A percentile compares a stretch with the other conserved stretches of the same genome.
Evolutionary conservation across 2,888 invertebrate genomes (phyloP).

Genomic region (Anoplius nigerrimus): DNA sequence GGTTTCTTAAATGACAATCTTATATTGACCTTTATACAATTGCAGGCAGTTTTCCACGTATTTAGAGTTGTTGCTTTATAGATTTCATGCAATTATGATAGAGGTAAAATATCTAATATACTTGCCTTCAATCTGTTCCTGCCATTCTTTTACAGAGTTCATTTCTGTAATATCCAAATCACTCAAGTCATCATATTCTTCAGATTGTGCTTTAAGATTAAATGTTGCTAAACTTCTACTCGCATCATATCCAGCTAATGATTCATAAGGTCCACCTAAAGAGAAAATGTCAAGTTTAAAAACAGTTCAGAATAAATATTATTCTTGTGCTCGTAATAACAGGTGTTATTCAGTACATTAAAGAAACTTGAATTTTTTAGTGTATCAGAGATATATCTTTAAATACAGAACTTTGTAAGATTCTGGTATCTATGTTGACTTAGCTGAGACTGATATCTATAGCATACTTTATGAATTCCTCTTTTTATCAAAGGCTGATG

Average conservation of each 20-base stretch:
- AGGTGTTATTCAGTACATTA: neutral
- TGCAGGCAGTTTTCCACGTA: neutral
- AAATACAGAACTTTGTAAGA: no score
- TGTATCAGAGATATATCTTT: neutral
- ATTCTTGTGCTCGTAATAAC: no score
- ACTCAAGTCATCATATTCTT: conserved; percentile 95
- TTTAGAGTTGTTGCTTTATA: neutral
- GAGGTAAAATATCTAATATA: no score
- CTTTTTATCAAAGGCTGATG: no score
- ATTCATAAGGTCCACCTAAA: conserved; percentile 93
- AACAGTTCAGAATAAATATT: no score
- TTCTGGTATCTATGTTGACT: no score
- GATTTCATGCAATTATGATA: neutral
- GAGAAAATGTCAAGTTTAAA: conserved; percentile 22
- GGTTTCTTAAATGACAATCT: neutral
- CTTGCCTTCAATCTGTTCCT: conserved; percentile 94
- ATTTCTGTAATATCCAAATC: conserved; percentile 95
- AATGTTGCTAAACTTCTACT: conserved; percentile 96
- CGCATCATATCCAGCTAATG: conserved; percentile 96
- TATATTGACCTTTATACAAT: neutral
- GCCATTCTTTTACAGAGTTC: conserved; percentile 98
- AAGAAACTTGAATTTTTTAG: conserved; percentile 12
- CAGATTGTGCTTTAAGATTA: conserved; percentile 86
- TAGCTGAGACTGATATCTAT: no score
- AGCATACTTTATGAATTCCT: no score